A percentile compares a stretch with the other conserved stretches of the same genome.
These are phyloP conservation scores for Anarsia innoxiella DNA, from an alignment of 2,888 invertebrate species.

Conservation along the genomic window DNA sequence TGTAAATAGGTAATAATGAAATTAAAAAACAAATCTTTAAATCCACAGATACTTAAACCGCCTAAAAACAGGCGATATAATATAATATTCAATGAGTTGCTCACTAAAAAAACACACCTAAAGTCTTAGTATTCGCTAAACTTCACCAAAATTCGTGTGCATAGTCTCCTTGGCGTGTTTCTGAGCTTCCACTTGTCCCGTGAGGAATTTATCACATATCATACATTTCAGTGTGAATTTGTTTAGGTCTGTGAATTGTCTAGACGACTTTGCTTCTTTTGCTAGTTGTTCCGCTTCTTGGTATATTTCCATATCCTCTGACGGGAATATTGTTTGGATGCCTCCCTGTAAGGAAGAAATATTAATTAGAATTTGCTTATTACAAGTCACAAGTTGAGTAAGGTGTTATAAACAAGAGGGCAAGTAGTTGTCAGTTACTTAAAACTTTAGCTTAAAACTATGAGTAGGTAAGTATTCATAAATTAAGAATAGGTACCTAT, in stretches of 20 bases:
- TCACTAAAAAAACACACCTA: constrained; percentile 7
- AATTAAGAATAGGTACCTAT: too few species aligned
- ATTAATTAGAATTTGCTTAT: constrained; percentile 17
- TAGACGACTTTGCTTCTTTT: constrained; percentile 89
- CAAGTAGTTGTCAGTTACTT: too few species aligned
- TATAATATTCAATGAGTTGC: constrained; percentile 6
- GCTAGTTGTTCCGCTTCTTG: constrained; percentile 90
- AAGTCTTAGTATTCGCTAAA: constrained; percentile 55
- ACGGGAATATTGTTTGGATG: constrained; percentile 86
- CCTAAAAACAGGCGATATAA: too few species aligned
- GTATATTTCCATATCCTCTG: constrained; percentile 81
- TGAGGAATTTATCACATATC: constrained; percentile 84
- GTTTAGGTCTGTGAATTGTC: constrained; percentile 93
- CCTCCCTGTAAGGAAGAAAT: constrained; percentile 74
- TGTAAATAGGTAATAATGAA: too few species aligned
- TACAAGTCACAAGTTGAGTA: too few species aligned
- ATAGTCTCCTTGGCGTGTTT: constrained; percentile 89
- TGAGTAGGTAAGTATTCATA: too few species aligned
- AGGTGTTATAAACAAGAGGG: too few species aligned
- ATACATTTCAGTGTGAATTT: constrained; percentile 90
- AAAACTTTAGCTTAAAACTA: too few species aligned
- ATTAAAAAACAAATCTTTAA: too few species aligned
- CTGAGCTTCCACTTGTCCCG: constrained; percentile 88
- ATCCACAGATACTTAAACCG: too few species aligned
- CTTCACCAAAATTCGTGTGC: constrained; percentile 88